Base-by-base conservation (phyloP, 2,797 vertebrate genomes). In the Esox lucius region DNA sequence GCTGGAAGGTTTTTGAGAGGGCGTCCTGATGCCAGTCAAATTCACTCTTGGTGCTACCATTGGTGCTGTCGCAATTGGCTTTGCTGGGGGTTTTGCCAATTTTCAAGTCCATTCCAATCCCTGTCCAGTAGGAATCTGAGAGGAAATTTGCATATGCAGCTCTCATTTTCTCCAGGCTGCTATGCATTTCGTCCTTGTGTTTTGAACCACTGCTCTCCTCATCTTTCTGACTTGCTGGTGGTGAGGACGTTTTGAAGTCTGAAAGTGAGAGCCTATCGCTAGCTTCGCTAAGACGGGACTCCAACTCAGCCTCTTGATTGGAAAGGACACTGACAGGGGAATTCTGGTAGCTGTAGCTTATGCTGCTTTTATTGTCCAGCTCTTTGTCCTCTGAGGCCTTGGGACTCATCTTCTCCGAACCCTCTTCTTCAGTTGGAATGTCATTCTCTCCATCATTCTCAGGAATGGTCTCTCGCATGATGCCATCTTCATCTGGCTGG, bases 1-100 rank as follows among this genome's bases (percentile, higher is more conserved):
- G 98, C 89, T 96, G 97, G 77, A 99, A 85, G 88, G 97, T 98
- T 91, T 98, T 99, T 31, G 97, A 98, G 77, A 99, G 93, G 0
- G 98, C 98, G 0, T 99, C 97, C 75, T 99, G 98, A 90, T 99
- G 98, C 98, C 98, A 99, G 75, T 99, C 98, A 62, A 99, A 99
- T 80, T 98, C 97, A 0, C 84, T 95, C 93, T 96, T 99, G 92
- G 80, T 84, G 83, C 91, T 90, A 73, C 96, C 95, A 0, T 98
- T 98, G 78, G 97, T 97, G 88, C 94, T 93, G 85, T 99, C 97
- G 4, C 97, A 98, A 75, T 94, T 94, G 86, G 95, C 93, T 91
- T 96, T 95, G 88, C 96, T 97, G 2, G 95, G 90, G 81, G 80
- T 92, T 85, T 86, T 94, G 78, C 95, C 95, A 75, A 95, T 83